Evolutionary conservation across 2,888 invertebrate species (phyloP).

Genomic region (Drosophila meridiana): DNA sequence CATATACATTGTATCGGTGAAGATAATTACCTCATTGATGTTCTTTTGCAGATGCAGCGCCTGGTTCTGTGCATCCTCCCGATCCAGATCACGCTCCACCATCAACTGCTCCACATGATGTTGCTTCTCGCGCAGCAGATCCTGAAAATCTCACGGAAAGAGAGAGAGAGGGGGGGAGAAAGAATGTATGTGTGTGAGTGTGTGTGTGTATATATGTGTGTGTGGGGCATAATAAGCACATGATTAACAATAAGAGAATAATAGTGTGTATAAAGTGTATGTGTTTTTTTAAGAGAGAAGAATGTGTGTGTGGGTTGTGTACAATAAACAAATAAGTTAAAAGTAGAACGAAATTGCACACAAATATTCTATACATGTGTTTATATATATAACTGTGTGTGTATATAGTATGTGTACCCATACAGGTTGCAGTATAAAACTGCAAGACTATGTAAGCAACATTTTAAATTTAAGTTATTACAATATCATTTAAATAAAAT

Average conservation of each 20-base stretch:
- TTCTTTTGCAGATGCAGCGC: conserved; percentile 84
- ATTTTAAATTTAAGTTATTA: not conserved
- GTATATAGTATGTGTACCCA: conserved; percentile 13
- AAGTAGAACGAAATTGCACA: not conserved
- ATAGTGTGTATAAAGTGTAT: conserved; percentile 8
- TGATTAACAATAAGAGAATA: conserved; percentile 46
- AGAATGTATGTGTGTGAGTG: conserved; percentile 4
- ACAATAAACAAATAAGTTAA: not conserved
- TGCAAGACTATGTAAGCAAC: conserved; percentile 11
- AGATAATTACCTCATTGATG: conserved; percentile 85
- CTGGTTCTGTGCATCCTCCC: conserved; percentile 94
- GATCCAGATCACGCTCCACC: conserved; percentile 95
- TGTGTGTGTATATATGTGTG: conserved; percentile 15
- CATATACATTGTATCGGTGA: conserved; percentile 81
- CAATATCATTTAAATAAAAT: not conserved
- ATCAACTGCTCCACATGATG: conserved; percentile 96
- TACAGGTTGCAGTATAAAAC: conserved; percentile 38
- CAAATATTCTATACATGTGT: not conserved
- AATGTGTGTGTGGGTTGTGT: not conserved
- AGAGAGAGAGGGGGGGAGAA: conserved; percentile 19
- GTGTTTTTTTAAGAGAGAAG: conserved; percentile 29
- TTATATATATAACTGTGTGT: not conserved
- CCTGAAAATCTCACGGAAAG: conserved; percentile 86
- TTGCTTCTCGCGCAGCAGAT: conserved; percentile 96
- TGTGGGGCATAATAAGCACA: conserved; percentile 51